Evolutionary conservation across 2,797 vertebrate genomes (phyloP).

Genomic region (Alosa sapidissima): DNA sequence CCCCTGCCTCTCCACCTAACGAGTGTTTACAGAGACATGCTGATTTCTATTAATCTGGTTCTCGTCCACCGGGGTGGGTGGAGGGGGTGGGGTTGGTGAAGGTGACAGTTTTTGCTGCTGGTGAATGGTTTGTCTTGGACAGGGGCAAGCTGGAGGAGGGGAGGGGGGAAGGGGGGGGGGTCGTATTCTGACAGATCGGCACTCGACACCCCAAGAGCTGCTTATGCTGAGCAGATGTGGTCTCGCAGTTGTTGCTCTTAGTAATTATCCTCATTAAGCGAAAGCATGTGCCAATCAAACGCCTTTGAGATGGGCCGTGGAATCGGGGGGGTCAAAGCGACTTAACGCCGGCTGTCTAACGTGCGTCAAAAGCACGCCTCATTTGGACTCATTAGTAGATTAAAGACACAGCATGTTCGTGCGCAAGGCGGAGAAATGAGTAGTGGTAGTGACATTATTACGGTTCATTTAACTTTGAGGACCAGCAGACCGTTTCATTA

Average conservation of each 20-base stretch:
- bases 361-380: slow-evolving; percentile 61
- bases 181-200: slow-evolving; percentile 79
- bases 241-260: slow-evolving; percentile 90
- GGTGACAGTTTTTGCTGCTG: slow-evolving; percentile 16
- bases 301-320: slow-evolving; percentile 75
- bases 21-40: slow-evolving; percentile 88
- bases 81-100: neutral
- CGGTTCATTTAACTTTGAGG: slow-evolving; percentile 12
- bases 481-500: slow-evolving; percentile 26
- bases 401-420: slow-evolving; percentile 61
- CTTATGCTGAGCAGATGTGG: slow-evolving; percentile 95
- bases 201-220: slow-evolving; percentile 65
- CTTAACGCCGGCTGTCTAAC: slow-evolving; percentile 65
- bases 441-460: slow-evolving; percentile 59
- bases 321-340: slow-evolving; percentile 63
- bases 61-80: slow-evolving; percentile 67
- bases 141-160: slow-evolving; percentile 54
- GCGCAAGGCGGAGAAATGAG: slow-evolving; percentile 50
- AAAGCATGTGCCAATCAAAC: slow-evolving; percentile 98
- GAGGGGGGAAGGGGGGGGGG: neutral
- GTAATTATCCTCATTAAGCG: slow-evolving; percentile 98
- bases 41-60: slow-evolving; percentile 95
- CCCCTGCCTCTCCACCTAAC: slow-evolving; percentile 67
- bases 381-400: slow-evolving; percentile 73
- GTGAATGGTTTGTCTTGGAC: slow-evolving; percentile 58